Base-by-base conservation (phyloP, 2,888 invertebrate genomes). In the Phaedon cochleariae region DNA sequence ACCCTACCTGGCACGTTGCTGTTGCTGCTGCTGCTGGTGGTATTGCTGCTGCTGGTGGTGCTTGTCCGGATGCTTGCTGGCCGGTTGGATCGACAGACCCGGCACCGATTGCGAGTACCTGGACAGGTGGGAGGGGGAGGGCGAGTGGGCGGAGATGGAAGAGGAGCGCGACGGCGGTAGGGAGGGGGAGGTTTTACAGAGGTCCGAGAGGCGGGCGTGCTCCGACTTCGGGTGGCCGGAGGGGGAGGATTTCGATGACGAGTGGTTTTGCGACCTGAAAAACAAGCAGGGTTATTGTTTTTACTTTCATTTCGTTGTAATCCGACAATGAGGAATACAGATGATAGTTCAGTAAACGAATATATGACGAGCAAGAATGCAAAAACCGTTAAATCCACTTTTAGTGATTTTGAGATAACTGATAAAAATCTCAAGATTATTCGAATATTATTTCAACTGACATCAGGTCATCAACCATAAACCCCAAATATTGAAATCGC, bases 1-100 rank as follows among this genome's bases (percentile, higher is more conserved):
- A n/a, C n/a, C n/a, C n/a, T n/a, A n/a, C 55, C 65, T 59, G 12
- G 59, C 20, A 85, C 85, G 84, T 84, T 0, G 85, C 84, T 0
- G 84, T 84, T 41, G 71, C 59, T 60, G 72, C 54, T 62, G 64
- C 15, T 59, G 49, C 26, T 26, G 26, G 7, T 26, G 26, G 7
- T 5, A 26, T 26, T n/a, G n/a, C n/a, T n/a, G n/a, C n/a, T 46
- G 45, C 10, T 61, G 57, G n/a, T 55, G 37, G 17, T 64, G 67
- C 18, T 67, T 61, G 3, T 64, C 61, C 5, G 54, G 34, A 18
- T 77, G 76, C 65, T 79, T 78, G 73, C 76, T 75, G 63, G 76
- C 76, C 29, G 81, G 80, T 60, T 82, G 82, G 62, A 83, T 81
- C 20, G 80, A 79, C 69, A 82, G 71, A 58, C 77, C 74, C 18